These are phyloP conservation scores for Chaetodon auriga DNA, from an alignment of 2,113 vertebrate species.

Conservation along the genomic window DNA sequence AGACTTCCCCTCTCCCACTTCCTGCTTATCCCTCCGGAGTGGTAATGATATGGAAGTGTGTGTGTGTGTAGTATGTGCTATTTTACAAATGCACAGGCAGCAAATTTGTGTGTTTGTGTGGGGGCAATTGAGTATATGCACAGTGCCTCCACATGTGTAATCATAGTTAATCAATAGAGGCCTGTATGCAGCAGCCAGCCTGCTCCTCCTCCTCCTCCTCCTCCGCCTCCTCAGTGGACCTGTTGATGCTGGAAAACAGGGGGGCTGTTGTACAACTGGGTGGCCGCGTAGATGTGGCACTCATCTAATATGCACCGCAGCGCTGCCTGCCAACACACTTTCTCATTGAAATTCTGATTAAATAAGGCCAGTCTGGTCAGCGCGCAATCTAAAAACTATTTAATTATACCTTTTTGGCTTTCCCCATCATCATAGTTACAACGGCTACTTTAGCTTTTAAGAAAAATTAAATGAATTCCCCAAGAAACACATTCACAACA, in stretches of 20 bases:
- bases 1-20: constrained; percentile 56
- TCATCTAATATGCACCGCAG: constrained; percentile 76
- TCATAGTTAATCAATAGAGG: constrained; percentile 77
- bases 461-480: constrained; percentile 22
- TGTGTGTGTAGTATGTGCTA: neutral
- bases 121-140: constrained; percentile 26
- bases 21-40: constrained; percentile 36
- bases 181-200: constrained; percentile 67
- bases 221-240: constrained; percentile 70
- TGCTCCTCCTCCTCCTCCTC: constrained; percentile 45
- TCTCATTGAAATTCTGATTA: constrained; percentile 79
- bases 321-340: constrained; percentile 70
- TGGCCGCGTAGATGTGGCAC: constrained; percentile 75
- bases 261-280: constrained; percentile 76
- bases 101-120: constrained; percentile 27
- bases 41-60: neutral
- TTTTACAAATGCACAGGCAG: constrained; percentile 24
- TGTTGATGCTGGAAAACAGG: constrained; percentile 81
- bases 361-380: constrained; percentile 61
- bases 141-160: constrained; percentile 54
- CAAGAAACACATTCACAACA: constrained; percentile 11
- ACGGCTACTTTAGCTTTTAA: constrained; percentile 33
- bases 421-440: constrained; percentile 25
- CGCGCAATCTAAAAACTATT: constrained; percentile 57
- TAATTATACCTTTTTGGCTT: constrained; percentile 61